These are phyloP conservation scores for Perizoma flavofasciatum DNA, from an alignment of 2,888 invertebrate genomes.

Conservation along the genomic window DNA sequence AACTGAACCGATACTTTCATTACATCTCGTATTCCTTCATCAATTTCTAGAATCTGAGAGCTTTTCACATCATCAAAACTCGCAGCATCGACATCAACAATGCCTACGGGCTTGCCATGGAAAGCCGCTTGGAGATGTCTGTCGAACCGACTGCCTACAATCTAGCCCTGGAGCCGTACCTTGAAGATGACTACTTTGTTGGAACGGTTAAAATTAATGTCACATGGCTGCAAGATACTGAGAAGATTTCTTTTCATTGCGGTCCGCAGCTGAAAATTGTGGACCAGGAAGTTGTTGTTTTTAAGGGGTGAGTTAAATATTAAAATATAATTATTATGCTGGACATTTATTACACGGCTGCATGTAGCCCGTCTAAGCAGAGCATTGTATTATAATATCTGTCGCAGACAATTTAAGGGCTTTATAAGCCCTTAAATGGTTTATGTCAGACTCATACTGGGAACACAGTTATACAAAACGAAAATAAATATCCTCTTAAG, in stretches of 20 bases:
- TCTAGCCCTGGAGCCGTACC: slow-evolving; percentile 86
- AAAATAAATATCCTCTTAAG: too few species aligned
- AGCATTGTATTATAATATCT: too few species aligned
- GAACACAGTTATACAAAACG: too few species aligned
- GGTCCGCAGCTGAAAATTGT: slow-evolving; percentile 80
- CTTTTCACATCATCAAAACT: slow-evolving; percentile 68
- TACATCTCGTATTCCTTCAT: too few species aligned
- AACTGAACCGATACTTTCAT: too few species aligned
- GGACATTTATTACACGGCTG: too few species aligned
- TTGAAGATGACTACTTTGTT: slow-evolving; percentile 86
- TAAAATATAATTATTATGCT: not conserved
- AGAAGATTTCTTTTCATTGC: slow-evolving; percentile 86
- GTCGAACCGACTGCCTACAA: slow-evolving; percentile 87
- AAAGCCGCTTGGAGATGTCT: slow-evolving; percentile 85
- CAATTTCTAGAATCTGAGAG: slow-evolving; percentile 40
- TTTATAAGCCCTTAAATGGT: too few species aligned
- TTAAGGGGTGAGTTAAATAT: slow-evolving; percentile 16
- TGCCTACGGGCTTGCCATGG: slow-evolving; percentile 86
- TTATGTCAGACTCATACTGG: too few species aligned
- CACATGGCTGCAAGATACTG: slow-evolving; percentile 85
- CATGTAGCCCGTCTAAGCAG: too few species aligned
- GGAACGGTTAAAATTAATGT: slow-evolving; percentile 88
- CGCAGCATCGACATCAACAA: slow-evolving; percentile 89
- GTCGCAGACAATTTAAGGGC: too few species aligned
- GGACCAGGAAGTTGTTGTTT: slow-evolving; percentile 12